Percentiles rank a stretch among this genome's conserved stretches.
These are phyloP conservation scores for Amphibalanus amphitrite DNA, from an alignment of 1,140 invertebrate genomes.

Conservation along the genomic window DNA sequence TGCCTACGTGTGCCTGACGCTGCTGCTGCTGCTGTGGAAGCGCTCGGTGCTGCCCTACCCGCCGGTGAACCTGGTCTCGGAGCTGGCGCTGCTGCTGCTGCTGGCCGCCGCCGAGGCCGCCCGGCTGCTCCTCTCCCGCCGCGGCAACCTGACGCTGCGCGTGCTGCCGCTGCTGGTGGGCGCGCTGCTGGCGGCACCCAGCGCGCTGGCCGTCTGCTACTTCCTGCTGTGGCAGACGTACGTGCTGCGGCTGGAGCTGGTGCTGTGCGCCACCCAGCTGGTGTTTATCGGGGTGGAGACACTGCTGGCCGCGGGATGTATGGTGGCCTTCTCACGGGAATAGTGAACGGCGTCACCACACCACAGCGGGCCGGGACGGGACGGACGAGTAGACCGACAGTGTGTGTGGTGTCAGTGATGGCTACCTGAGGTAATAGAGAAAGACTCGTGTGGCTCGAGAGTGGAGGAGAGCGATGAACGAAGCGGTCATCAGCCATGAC, in stretches of 20 bases:
- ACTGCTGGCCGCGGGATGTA: conserved; percentile 26
- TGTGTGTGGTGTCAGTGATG: too few species aligned
- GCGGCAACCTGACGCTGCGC: conserved; percentile 68
- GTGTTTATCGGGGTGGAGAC: conserved; percentile 56
- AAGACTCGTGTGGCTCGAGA: too few species aligned
- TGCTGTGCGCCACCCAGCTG: conserved; percentile 63
- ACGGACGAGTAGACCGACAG: too few species aligned
- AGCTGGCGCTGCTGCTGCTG: conserved; percentile 54
- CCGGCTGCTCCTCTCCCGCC: conserved; percentile 55
- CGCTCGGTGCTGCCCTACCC: conserved; percentile 41
- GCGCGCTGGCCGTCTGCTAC: conserved; percentile 58
- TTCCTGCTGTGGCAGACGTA: conserved; percentile 71
- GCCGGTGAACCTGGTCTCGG: conserved; percentile 45
- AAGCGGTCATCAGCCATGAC: too few species aligned
- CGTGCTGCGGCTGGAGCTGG: conserved; percentile 66
- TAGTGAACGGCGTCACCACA: neutral
- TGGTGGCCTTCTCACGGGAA: neutral
- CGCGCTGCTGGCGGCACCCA: conserved; percentile 58
- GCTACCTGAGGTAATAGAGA: too few species aligned
- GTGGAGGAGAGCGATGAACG: too few species aligned
- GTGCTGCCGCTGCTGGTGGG: conserved; percentile 55
- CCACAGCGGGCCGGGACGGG: too few species aligned
- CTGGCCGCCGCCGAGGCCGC: conserved; percentile 56
- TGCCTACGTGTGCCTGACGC: neutral
- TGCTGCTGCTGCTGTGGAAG: conserved; percentile 4